Base-by-base conservation (phyloP, 2,113 vertebrate species). In the Channa argus region DNA sequence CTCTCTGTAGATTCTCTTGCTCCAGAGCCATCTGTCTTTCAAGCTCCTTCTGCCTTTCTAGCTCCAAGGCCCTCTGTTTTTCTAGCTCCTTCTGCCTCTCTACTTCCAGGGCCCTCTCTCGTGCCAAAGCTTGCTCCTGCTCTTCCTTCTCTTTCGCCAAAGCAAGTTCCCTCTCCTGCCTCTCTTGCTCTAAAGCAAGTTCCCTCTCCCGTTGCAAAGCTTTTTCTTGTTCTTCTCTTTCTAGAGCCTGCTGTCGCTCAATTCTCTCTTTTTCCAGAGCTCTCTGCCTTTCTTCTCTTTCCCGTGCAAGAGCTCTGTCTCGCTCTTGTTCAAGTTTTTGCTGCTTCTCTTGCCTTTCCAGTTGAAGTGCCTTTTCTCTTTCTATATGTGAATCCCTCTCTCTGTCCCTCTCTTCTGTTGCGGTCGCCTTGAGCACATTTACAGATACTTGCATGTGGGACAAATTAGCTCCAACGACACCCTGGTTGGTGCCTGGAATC, bases 341-440 rank as follows among this genome's bases (percentile, higher is more conserved):
- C 54, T 88, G 77, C 52, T 75, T 80, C 46, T 87, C 87, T 47
- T 82, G 77, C 66, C 86, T 89, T 80, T 91, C 86, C 10, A 80
- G 58, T 61, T 91, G 86, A 14, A 84, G 37, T 6, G 79, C 72
- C 34, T 70, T 61, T 77, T 86, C 84, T 80, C 74, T 85, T 60
- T 88, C 82, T 43, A 77, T 24, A 24, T 1, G 24, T 24, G 24
- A 24, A 24, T 24, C 24, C 24, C 24, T 34, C 70, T 89, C 88
- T 56, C 54, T 41, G 11, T 75, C 79, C 46, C 69, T 82, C 38
- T 89, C 74, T 8, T 89, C 88, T 33, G 62, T 38, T 24, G 73
- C 80, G n/a, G 83, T 74, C 55, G 84, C 70, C 60, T 91, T 90
- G 7, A 90, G 88, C n/a, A 89, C 86, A 86, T 90, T 90, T 71